A percentile compares a stretch with the other conserved stretches of the same genome.
Conservation (phyloP, 2,888 invertebrate species). For the Drosophila helvetica region DNA sequence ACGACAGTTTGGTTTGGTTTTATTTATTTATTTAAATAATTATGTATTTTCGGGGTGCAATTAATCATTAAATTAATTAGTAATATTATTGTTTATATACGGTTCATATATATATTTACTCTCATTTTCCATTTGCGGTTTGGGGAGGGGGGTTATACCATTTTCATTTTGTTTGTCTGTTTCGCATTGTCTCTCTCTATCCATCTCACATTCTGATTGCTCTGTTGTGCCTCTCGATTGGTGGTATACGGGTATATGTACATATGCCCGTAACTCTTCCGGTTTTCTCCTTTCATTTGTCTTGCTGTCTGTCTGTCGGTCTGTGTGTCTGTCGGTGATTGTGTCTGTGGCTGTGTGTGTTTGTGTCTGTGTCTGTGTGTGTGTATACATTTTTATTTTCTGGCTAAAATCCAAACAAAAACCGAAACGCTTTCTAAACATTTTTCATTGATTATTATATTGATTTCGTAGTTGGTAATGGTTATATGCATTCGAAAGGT, state of each 20-base stretch:
- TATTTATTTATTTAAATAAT: constrained; percentile 80
- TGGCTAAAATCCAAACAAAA: constrained; percentile 47
- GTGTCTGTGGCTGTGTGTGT: too few relatives aligned
- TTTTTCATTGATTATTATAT: constrained; percentile 50
- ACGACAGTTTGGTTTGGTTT: constrained; percentile 46
- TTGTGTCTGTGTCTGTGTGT: too few relatives aligned
- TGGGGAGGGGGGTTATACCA: constrained; percentile 13
- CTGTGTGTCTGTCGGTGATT: constrained; percentile 8
- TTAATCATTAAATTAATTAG: constrained; percentile 83
- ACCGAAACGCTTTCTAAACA: constrained; percentile 56
- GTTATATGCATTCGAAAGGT: constrained; percentile 71
- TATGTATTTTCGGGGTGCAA: constrained; percentile 82
- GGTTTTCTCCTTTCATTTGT: not conserved
- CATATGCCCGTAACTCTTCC: not conserved
- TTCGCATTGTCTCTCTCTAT: constrained; percentile 8
- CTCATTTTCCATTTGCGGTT: constrained; percentile 46
- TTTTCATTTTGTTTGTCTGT: constrained; percentile 17
- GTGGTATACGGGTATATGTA: constrained; percentile 1
- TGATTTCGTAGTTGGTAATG: constrained; percentile 47
- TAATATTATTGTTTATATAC: constrained; percentile 83
- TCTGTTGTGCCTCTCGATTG: constrained; percentile 29
- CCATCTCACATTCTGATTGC: constrained; percentile 1
- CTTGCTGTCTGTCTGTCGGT: constrained; percentile 5
- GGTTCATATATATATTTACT: constrained; percentile 72
- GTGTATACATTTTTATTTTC: constrained; percentile 41